Conservation (phyloP, 2,797 vertebrate species). For the Sebastiscus albofasciatus region DNA sequence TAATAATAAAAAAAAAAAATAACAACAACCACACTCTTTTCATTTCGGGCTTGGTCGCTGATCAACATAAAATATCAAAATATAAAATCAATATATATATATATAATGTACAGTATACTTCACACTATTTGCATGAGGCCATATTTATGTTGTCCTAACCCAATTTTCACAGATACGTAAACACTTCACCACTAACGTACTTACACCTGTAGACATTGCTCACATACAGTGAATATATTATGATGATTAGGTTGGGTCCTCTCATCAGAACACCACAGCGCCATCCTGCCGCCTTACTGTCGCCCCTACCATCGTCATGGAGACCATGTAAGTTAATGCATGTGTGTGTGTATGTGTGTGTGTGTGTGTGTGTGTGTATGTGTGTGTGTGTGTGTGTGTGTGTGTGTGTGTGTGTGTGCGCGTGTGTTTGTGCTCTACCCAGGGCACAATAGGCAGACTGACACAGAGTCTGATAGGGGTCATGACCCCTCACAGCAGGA, state of each 20-base stretch:
- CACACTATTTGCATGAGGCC: neutral
- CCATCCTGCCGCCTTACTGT: slow-evolving; percentile 92
- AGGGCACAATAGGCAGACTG: slow-evolving; percentile 93
- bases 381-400: slow-evolving; percentile 65
- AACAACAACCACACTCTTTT: neutral
- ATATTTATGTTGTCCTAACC: neutral
- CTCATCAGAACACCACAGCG: slow-evolving; percentile 58
- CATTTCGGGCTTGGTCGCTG: neutral
- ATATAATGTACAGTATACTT: neutral
- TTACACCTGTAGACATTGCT: slow-evolving; percentile 12
- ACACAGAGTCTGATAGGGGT: slow-evolving; percentile 99
- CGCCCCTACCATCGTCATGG: slow-evolving; percentile 94
- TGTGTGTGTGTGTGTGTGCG: slow-evolving; percentile 70
- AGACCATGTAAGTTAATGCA: slow-evolving; percentile 96
- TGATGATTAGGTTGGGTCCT: slow-evolving; percentile 45
- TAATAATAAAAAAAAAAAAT: neutral
- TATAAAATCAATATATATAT: neutral
- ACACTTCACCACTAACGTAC: neutral
- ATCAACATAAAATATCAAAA: neutral
- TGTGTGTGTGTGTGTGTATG: slow-evolving; percentile 77
- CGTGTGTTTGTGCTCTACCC: slow-evolving; percentile 60
- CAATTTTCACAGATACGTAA: neutral
- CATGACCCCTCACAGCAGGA: slow-evolving; percentile 88
- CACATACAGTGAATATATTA: slow-evolving; percentile 46
- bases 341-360: slow-evolving; percentile 60